Percentiles rank a stretch among this genome's conserved stretches.
Evolutionary conservation across 2,797 vertebrate genomes (phyloP).

Genomic region (Todus mexicanus): DNA sequence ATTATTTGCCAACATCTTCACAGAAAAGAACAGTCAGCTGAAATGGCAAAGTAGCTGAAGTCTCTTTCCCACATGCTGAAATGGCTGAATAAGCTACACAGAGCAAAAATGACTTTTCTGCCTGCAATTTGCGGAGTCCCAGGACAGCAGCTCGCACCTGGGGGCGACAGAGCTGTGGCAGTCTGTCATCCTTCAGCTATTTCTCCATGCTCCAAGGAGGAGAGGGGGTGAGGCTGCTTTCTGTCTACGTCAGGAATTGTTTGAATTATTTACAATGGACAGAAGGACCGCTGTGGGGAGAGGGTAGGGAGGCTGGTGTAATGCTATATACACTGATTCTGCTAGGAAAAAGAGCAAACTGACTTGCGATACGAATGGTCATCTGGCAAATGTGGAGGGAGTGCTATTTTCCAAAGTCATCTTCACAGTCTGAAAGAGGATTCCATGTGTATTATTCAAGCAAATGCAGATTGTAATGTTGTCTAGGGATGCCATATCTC

Average conservation of each 20-base stretch:
- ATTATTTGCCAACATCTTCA: neutral
- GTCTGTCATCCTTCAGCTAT: neutral
- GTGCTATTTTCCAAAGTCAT: neutral
- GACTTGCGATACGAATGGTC: neutral
- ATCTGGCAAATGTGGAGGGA: neutral
- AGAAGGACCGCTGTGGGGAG: neutral
- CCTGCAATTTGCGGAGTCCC: neutral
- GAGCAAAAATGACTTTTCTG: neutral
- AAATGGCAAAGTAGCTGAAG: neutral
- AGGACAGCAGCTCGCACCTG: neutral
- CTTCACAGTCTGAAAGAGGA: neutral
- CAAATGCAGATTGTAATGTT: neutral
- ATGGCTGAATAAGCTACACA: neutral
- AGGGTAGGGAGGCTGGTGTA: neutral
- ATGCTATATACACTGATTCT: slow-evolving; percentile 36
- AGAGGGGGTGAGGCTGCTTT: neutral
- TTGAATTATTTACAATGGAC: slow-evolving; percentile 49
- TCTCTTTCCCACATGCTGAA: neutral
- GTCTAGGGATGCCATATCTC: neutral
- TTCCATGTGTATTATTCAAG: neutral
- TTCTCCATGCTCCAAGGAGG: neutral
- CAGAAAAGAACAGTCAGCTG: slow-evolving; percentile 2
- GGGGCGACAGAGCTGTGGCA: slow-evolving; percentile 16
- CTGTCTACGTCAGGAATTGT: neutral
- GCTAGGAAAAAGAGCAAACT: slow-evolving; percentile 30